Evolutionary conservation across 2,888 invertebrate genomes (phyloP).

Genomic region (Scelioninae gen. 1): DNA sequence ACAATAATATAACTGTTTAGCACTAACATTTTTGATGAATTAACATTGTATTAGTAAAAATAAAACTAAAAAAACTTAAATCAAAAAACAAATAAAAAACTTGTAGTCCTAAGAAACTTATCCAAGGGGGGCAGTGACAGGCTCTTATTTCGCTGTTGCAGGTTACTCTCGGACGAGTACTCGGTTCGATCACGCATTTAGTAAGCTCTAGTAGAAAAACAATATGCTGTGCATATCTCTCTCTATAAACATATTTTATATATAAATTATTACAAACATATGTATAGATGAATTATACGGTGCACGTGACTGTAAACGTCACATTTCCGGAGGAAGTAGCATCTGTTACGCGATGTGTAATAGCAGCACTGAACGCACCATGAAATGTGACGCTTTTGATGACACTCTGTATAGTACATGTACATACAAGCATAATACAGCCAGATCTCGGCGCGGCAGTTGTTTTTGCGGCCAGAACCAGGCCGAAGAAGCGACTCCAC

Average conservation of each 20-base stretch:
- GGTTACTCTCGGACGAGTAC: slow-evolving; percentile 84
- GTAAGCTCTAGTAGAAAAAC: too few species aligned
- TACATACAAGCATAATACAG: slow-evolving; percentile 58
- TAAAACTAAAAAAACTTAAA: slow-evolving; percentile 4
- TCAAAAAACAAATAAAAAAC: background rate
- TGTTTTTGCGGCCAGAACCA: background rate
- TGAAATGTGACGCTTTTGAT: slow-evolving; percentile 52
- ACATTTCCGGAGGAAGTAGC: slow-evolving; percentile 28
- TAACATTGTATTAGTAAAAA: slow-evolving; percentile 18
- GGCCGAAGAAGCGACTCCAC: slow-evolving; percentile 11
- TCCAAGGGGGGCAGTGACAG: slow-evolving; percentile 80
- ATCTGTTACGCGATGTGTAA: slow-evolving; percentile 26
- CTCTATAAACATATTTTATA: too few species aligned
- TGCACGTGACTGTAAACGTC: slow-evolving; percentile 19
- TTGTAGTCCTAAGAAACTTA: slow-evolving; percentile 61
- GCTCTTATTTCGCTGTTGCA: slow-evolving; percentile 84
- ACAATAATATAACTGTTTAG: slow-evolving; percentile 19
- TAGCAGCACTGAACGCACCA: slow-evolving; percentile 18
- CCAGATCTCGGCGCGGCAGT: slow-evolving; percentile 30
- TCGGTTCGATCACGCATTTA: slow-evolving; percentile 84
- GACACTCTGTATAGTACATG: slow-evolving; percentile 60
- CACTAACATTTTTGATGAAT: slow-evolving; percentile 1
- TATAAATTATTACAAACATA: too few species aligned
- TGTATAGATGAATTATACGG: too few species aligned
- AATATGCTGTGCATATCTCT: too few species aligned